Percentiles rank a stretch among this genome's conserved stretches.
Conservation (phyloP, 2,797 vertebrate genomes). For the Tenualosa thibaudeaui region DNA sequence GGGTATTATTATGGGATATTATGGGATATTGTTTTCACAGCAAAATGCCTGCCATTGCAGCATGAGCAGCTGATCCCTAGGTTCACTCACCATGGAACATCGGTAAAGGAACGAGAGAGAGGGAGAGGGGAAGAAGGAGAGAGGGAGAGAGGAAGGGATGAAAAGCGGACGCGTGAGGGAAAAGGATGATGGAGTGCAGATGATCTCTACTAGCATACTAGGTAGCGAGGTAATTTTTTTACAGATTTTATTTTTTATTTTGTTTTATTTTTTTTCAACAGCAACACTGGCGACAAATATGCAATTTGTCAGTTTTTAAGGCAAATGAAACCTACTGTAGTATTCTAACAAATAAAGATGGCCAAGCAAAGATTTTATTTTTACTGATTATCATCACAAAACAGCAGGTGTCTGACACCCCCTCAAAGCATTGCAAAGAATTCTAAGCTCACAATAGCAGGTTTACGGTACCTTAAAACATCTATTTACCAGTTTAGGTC, state of each 20-base stretch:
- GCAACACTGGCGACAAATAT: constrained; percentile 28
- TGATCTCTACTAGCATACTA: background rate
- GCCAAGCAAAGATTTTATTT: background rate
- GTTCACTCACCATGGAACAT: background rate
- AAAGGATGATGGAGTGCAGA: background rate
- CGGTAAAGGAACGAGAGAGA: background rate
- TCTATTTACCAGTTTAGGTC: constrained; percentile 17
- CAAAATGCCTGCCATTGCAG: background rate
- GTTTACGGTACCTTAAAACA: constrained; percentile 16
- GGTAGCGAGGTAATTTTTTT: background rate
- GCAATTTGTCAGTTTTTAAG: constrained; percentile 40
- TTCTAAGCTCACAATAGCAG: constrained; percentile 17
- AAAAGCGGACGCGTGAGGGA: background rate
- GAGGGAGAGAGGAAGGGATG: background rate
- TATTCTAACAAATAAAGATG: background rate
- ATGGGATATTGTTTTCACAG: background rate
- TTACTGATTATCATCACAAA: constrained; percentile 6
- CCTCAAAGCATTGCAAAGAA: constrained; percentile 12
- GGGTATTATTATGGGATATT: background rate
- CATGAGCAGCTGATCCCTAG: background rate
- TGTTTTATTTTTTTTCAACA: constrained; percentile 25
- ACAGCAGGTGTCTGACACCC: background rate
- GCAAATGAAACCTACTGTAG: constrained; percentile 45
- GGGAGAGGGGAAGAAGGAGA: background rate
- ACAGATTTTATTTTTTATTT: constrained; percentile 36